Base-by-base conservation (phyloP, 2,797 vertebrate species). In the Chromobotia macracanthus region DNA sequence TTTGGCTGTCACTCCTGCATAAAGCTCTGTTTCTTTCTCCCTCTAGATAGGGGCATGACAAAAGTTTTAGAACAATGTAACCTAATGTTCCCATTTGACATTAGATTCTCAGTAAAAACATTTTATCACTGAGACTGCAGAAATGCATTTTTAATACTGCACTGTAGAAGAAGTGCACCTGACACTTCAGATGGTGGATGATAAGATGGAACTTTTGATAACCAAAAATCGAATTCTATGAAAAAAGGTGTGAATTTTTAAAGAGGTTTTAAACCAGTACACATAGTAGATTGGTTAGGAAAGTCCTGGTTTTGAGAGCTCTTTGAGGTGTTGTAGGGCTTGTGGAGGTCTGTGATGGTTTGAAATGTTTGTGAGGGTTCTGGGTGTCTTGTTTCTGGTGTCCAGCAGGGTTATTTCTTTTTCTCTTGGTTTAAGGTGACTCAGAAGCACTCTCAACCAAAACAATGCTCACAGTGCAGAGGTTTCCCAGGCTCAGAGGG, bases 1-100 rank as follows among this genome's bases (percentile, higher is more conserved):
- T 92, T 90, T 90, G 86, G 87, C 88, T 77, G 85, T 87, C 84
- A 85, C 88, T 92, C 87, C 84, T 87, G 83, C 87, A 86, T 80
- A 85, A 90, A 91, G 90, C 88, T 84, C 88, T 91, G 86, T 86
- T 82, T 83, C 85, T 87, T 87, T 85, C 84, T 86, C 87, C 82
- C 61, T 80, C 85, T 80, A 82, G 73, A 68, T 75, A 68, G 77
- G 87, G 88, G 85, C 88, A 90, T 90, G 88, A 89, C 86, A 87
- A 85, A 89, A 85, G 81, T 82, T 56, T 85, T 80, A 75, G 87
- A 91, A 91, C 90, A 91, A 93, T 91, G 83, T 75, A 83, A 61
- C 68, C 15, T 80, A 82, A 77, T 84, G 83, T 85, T 85, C 77
- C 56, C 64, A 63, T 12, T 75, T 76, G 19, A 80, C 72, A 65